Evolutionary conservation across 2,797 vertebrate genomes (phyloP).

Genomic region (Rhinichthys osculus): DNA sequence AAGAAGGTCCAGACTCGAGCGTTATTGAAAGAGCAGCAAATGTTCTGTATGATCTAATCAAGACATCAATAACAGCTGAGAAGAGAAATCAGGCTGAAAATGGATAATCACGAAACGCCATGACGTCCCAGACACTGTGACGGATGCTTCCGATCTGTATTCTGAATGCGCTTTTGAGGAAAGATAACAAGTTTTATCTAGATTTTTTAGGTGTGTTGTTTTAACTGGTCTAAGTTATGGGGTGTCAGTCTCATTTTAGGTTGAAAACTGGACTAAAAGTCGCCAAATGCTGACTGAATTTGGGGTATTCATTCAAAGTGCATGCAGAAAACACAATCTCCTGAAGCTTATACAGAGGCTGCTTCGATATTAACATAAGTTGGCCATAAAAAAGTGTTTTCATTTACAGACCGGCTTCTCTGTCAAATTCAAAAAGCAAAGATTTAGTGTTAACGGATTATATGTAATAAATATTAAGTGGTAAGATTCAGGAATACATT

Average conservation of each 20-base stretch:
- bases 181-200: not conserved
- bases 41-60: constrained; percentile 36
- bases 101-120: constrained; percentile 20
- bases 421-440: not conserved
- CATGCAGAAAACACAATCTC: not conserved
- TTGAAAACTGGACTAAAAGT: not conserved
- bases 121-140: not conserved
- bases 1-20: not conserved
- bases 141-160: not conserved
- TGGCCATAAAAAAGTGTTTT: not conserved
- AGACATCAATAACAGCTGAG: constrained; percentile 31
- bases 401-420: not conserved
- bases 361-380: not conserved
- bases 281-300: not conserved
- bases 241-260: not conserved
- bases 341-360: not conserved
- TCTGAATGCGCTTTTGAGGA: not conserved
- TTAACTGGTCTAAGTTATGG: not conserved
- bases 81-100: constrained; percentile 37
- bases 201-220: not conserved
- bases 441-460: not conserved
- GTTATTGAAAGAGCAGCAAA: constrained; percentile 30
- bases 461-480: not conserved
- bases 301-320: not conserved
- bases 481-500: not conserved